Evolutionary conservation across 2,113 vertebrate species (phyloP).

Genomic region (Periophthalmus modestus): DNA sequence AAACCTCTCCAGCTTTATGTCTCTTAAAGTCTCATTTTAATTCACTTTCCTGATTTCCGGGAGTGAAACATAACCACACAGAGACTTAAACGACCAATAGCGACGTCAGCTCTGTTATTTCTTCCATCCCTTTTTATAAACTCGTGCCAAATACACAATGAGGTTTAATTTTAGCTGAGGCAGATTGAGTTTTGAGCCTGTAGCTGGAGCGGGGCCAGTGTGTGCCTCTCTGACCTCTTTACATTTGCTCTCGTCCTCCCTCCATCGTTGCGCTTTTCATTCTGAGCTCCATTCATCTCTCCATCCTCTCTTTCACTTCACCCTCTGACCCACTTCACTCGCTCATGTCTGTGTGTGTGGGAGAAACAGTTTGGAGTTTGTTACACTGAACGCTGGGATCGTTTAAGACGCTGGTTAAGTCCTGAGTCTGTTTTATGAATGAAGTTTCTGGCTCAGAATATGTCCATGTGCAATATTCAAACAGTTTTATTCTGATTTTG

Average conservation of each 20-base stretch:
- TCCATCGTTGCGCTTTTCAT: constrained; percentile 33
- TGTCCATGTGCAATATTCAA: too few relatives aligned
- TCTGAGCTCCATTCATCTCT: constrained; percentile 61
- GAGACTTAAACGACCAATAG: too few relatives aligned
- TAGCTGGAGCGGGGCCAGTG: constrained; percentile 49
- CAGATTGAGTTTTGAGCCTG: neutral
- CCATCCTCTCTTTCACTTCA: constrained; percentile 55
- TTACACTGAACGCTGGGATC: constrained; percentile 26
- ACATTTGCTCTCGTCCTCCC: constrained; percentile 54
- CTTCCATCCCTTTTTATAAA: neutral
- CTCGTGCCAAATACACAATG: neutral
- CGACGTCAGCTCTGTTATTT: neutral
- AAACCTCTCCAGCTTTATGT: too few relatives aligned
- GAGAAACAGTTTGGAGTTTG: constrained; percentile 23
- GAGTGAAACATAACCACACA: too few relatives aligned
- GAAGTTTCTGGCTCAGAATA: too few relatives aligned
- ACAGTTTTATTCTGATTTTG: too few relatives aligned
- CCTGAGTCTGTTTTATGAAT: neutral
- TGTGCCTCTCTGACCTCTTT: constrained; percentile 67
- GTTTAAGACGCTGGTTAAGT: neutral
- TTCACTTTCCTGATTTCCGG: too few relatives aligned
- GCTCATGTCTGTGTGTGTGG: constrained; percentile 53
- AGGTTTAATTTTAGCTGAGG: neutral
- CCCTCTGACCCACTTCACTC: constrained; percentile 75
- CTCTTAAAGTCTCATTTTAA: too few relatives aligned